Evolutionary conservation across 2,113 vertebrate genomes (phyloP).

Genomic region (Macrotis lagotis): DNA sequence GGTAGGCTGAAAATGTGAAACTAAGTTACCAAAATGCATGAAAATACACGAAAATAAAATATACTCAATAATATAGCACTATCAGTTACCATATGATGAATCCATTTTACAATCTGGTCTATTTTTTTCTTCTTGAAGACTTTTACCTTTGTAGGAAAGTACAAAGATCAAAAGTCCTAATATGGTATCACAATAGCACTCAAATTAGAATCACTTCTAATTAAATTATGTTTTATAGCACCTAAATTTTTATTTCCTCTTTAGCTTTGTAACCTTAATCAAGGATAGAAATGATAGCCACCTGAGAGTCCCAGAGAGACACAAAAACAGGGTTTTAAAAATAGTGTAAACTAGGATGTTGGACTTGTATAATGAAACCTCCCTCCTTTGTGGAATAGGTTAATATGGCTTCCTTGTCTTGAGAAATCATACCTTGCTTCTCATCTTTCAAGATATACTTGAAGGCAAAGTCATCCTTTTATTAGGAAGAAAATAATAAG

Average conservation of each 20-base stretch:
- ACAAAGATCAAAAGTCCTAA: constrained; percentile 66
- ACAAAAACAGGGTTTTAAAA: not conserved
- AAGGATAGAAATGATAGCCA: constrained; percentile 47
- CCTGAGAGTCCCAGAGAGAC: constrained; percentile 21
- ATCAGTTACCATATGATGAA: constrained; percentile 4
- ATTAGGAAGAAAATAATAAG: constrained; percentile 70
- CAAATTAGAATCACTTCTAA: constrained; percentile 68
- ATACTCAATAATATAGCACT: not conserved
- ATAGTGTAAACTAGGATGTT: constrained; percentile 16
- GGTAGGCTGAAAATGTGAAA: constrained; percentile 6
- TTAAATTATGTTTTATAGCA: constrained; percentile 70
- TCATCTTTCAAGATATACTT: constrained; percentile 63
- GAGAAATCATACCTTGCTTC: constrained; percentile 53
- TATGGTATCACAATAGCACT: constrained; percentile 30
- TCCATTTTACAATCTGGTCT: constrained; percentile 29
- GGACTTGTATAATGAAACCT: constrained; percentile 15
- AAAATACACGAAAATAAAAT: constrained; percentile 7
- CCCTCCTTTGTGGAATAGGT: constrained; percentile 42
- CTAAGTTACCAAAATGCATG: constrained; percentile 10
- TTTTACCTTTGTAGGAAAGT: constrained; percentile 70
- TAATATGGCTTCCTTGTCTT: constrained; percentile 69
- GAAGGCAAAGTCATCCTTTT: constrained; percentile 59
- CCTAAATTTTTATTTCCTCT: constrained; percentile 53
- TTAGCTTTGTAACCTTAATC: constrained; percentile 60
- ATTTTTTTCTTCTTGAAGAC: constrained; percentile 47